Evolutionary conservation across 2,113 vertebrate genomes (phyloP).

Genomic region (Puntigrus tetrazona): DNA sequence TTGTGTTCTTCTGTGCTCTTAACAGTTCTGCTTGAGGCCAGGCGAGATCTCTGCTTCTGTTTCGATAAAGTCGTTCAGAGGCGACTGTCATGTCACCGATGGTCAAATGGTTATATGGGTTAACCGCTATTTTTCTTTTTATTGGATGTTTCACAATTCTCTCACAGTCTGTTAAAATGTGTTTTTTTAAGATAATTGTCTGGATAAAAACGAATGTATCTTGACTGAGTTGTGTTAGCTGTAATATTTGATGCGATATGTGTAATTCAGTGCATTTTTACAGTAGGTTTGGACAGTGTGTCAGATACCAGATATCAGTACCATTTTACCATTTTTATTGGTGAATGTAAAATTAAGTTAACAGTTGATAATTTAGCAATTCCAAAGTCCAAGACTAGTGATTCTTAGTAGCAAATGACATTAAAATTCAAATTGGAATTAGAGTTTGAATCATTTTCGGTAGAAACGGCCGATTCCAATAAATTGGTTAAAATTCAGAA

Average conservation of each 20-base stretch:
- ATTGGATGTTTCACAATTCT: neutral
- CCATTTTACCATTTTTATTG: neutral
- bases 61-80: neutral
- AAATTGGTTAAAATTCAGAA: neutral
- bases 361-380: neutral
- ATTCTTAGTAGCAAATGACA: neutral
- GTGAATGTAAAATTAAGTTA: neutral
- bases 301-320: too few species aligned
- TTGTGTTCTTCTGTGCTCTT: constrained; percentile 1
- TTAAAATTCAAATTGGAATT: neutral
- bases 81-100: neutral
- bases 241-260: neutral
- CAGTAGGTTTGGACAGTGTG: neutral
- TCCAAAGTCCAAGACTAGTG: neutral
- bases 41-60: neutral
- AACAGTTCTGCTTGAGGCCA: constrained; percentile 2
- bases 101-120: neutral
- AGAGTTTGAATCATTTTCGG: neutral
- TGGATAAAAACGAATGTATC: neutral
- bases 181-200: neutral
- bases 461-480: neutral
- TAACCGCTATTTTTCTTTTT: neutral
- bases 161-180: neutral
- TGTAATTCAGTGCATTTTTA: neutral
- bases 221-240: neutral